A percentile compares a stretch with the other conserved stretches of the same genome.
These are phyloP conservation scores for Perca schrenkii DNA, from an alignment of 2,113 vertebrate genomes.

Conservation along the genomic window DNA sequence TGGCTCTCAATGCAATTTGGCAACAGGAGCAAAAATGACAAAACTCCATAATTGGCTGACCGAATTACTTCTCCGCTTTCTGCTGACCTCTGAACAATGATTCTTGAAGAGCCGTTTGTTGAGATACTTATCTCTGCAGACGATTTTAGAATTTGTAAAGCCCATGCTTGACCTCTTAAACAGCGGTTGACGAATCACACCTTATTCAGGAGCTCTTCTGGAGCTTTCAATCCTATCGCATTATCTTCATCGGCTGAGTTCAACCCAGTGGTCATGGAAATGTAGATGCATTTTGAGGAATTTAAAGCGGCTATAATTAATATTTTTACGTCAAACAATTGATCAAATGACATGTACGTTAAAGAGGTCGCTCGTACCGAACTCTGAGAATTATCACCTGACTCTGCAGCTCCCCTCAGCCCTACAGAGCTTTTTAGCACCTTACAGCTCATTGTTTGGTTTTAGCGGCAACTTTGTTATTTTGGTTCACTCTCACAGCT, in stretches of 20 bases:
- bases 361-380: no score
- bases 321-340: neutral
- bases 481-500: no score
- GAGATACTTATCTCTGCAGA: neutral
- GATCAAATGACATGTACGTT: neutral
- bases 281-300: neutral
- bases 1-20: slow-evolving; percentile 8
- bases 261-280: no score
- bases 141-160: neutral
- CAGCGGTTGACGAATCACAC: neutral
- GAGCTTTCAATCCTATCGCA: neutral
- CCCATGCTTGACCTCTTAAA: neutral
- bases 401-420: no score
- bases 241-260: neutral
- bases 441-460: no score
- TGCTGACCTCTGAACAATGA: neutral
- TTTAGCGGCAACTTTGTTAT: no score
- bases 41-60: neutral
- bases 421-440: no score
- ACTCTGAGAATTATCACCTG: no score
- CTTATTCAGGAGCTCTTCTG: neutral
- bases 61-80: neutral
- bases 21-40: neutral
- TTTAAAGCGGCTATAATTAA: neutral
- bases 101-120: neutral